phyloP scores from a whole-genome alignment of 1,140 invertebrate genomes.

The Ostrea denselamellosa region DNA sequence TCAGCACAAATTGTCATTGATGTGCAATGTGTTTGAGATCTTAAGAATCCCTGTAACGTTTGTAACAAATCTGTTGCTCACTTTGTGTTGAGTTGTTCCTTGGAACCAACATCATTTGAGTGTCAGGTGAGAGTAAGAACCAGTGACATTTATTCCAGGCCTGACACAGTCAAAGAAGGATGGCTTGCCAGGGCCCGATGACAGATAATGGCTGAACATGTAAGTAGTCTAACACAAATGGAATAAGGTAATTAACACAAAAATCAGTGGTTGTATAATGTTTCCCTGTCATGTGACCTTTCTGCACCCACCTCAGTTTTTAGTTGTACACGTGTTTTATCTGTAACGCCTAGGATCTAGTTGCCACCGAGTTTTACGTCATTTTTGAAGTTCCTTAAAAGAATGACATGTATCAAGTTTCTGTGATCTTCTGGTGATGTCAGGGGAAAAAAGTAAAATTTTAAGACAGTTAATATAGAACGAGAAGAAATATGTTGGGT shows the following conservation, averaged over 20 bases:
- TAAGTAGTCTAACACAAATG: slow-evolving; percentile 38
- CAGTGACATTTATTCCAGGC: slow-evolving; percentile 29
- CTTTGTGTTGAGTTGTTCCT: slow-evolving; percentile 13
- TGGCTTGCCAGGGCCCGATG: not conserved
- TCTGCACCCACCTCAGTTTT: not conserved
- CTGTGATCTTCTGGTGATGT: slow-evolving; percentile 20
- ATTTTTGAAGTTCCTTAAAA: not conserved
- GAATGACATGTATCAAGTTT: not conserved
- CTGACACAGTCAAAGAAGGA: slow-evolving; percentile 4
- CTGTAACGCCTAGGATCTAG: not conserved
- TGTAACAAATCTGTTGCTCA: not conserved
- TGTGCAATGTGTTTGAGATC: not conserved
- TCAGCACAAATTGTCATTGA: not conserved
- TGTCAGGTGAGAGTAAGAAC: not conserved
- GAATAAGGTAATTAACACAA: slow-evolving; percentile 29
- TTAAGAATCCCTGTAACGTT: not conserved
- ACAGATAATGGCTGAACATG: slow-evolving; percentile 37
- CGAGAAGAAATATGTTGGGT: not conserved
- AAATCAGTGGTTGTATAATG: not conserved
- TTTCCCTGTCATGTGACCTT: not conserved
- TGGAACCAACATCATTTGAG: not conserved
- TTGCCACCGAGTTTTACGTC: not conserved
- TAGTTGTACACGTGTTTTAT: not conserved
- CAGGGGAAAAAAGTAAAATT: not conserved
- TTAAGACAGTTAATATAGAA: not conserved